These are phyloP conservation scores for Prorops nasuta DNA, from an alignment of 1,140 invertebrate species.

Conservation along the genomic window DNA sequence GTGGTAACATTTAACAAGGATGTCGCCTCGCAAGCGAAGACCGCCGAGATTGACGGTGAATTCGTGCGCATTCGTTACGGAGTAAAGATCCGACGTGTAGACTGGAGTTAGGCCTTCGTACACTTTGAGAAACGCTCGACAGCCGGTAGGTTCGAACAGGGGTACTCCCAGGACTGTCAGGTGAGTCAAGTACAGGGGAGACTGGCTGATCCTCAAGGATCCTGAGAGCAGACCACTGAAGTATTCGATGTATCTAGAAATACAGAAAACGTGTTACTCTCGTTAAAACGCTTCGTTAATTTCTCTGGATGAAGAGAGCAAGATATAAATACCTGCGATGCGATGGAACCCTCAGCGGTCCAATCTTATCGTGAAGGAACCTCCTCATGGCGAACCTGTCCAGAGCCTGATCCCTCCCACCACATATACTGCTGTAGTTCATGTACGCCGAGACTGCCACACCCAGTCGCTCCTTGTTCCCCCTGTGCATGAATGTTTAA, in stretches of 20 bases:
- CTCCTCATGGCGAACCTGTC: slow-evolving; percentile 90
- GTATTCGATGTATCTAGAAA: slow-evolving; percentile 78
- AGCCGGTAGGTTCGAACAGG: slow-evolving; percentile 71
- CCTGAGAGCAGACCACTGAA: slow-evolving; percentile 88
- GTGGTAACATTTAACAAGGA: slow-evolving; percentile 87
- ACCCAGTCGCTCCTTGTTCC: slow-evolving; percentile 75
- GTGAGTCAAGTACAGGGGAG: slow-evolving; percentile 82
- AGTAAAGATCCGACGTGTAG: slow-evolving; percentile 72
- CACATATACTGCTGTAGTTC: slow-evolving; percentile 91
- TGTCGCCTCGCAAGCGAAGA: slow-evolving; percentile 81
- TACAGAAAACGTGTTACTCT: too few species aligned
- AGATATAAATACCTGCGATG: slow-evolving; percentile 72
- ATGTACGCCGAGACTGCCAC: slow-evolving; percentile 89
- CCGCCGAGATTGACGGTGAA: slow-evolving; percentile 72
- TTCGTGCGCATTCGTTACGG: slow-evolving; percentile 57
- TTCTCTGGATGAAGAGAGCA: neutral
- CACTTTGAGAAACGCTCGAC: slow-evolving; percentile 78
- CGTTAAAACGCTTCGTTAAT: neutral
- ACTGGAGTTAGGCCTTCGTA: slow-evolving; percentile 85
- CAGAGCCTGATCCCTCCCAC: slow-evolving; percentile 82
- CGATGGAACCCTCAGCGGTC: slow-evolving; percentile 78
- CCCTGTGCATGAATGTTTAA: slow-evolving; percentile 55
- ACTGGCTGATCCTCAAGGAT: slow-evolving; percentile 81
- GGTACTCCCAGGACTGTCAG: slow-evolving; percentile 83
- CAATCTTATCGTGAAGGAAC: slow-evolving; percentile 86